Conservation (phyloP, 2,797 vertebrate genomes). For the Picus viridis region DNA sequence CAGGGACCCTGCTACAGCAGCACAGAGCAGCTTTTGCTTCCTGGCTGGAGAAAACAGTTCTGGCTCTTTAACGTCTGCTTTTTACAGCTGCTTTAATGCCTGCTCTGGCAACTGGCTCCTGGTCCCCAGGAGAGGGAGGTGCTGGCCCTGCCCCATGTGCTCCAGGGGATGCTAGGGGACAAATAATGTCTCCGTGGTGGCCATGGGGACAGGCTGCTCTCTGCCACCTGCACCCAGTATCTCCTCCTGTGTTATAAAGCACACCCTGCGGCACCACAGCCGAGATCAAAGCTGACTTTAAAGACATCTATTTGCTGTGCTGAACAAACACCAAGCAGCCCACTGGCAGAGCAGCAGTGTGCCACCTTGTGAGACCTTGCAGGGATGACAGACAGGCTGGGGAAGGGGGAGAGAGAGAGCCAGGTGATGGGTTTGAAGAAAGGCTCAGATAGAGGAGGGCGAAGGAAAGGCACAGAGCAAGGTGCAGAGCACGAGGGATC, state of each 20-base stretch:
- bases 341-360: neutral
- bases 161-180: neutral
- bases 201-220: neutral
- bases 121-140: neutral
- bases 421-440: neutral
- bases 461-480: neutral
- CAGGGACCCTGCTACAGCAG: accelerated
- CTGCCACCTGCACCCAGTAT: accelerated
- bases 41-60: neutral
- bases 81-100: neutral
- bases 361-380: slow-evolving; percentile 38
- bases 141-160: accelerated
- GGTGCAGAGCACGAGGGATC: neutral
- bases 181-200: neutral
- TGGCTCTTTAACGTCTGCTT: neutral
- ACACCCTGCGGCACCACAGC: neutral
- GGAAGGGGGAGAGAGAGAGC: neutral
- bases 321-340: neutral
- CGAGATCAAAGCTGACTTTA: neutral
- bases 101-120: neutral
- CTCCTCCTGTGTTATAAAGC: neutral
- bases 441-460: neutral
- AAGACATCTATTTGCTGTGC: neutral
- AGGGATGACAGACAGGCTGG: neutral
- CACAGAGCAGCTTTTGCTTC: neutral